Evolutionary conservation across 2,113 vertebrate genomes (phyloP).

Genomic region (Clinocottus analis): DNA sequence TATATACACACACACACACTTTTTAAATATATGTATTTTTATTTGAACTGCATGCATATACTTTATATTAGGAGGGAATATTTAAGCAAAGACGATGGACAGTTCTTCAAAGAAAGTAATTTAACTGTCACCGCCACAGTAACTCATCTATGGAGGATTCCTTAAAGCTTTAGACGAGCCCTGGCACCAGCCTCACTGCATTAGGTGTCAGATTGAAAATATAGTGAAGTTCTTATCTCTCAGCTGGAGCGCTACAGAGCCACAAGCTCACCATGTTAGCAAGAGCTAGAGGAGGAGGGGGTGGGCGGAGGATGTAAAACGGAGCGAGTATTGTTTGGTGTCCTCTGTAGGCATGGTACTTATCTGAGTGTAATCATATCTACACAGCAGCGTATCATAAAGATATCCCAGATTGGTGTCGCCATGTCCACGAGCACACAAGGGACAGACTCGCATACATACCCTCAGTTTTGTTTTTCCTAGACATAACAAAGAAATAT

Average conservation of each 20-base stretch:
- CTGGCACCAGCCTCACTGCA: conserved; percentile 45
- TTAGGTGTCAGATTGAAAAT: conserved; percentile 70
- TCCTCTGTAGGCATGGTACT: conserved; percentile 62
- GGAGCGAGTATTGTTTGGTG: conserved; percentile 51
- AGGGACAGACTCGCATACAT: conserved; percentile 43
- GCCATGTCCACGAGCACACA: conserved; percentile 34
- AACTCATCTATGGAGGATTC: conserved; percentile 60
- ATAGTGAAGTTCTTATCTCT: conserved; percentile 73
- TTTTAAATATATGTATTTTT: too few species aligned
- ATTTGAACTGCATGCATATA: neutral
- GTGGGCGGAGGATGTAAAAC: conserved; percentile 28
- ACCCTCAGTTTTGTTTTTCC: conserved; percentile 64
- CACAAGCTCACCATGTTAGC: conserved; percentile 51
- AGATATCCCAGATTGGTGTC: conserved; percentile 63
- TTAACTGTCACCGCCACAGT: conserved; percentile 46
- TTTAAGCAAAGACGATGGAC: conserved; percentile 18
- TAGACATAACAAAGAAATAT: conserved; percentile 79
- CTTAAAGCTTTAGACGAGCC: conserved; percentile 66
- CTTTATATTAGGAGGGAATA: conserved; percentile 24
- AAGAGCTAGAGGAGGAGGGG: conserved; percentile 18
- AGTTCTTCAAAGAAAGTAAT: conserved; percentile 55
- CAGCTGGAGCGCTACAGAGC: conserved; percentile 60
- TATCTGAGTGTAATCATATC: conserved; percentile 77
- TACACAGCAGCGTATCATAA: conserved; percentile 48
- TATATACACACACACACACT: neutral